Percentiles rank a stretch among this genome's conserved stretches.
phyloP scores from a whole-genome alignment of 2,888 invertebrate genomes.

The Melangyna quadrimaculata region DNA sequence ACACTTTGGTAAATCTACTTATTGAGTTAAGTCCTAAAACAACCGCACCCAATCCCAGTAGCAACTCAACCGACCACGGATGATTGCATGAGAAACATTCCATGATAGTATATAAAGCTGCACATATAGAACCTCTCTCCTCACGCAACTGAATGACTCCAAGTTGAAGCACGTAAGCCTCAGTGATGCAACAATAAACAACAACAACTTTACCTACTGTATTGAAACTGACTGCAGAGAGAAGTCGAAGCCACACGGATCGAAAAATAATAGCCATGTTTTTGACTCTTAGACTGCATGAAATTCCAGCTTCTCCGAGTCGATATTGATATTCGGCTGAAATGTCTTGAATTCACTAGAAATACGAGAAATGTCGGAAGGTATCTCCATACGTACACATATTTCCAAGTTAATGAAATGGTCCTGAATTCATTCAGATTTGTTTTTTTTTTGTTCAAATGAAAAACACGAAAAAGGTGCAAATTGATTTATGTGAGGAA shows the following conservation, averaged over 20 bases:
- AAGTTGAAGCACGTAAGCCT: constrained; percentile 12
- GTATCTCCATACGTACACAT: too few relatives aligned
- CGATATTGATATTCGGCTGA: not conserved
- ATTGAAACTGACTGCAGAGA: not conserved
- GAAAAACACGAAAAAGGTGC: constrained; percentile 15
- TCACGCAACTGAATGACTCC: constrained; percentile 52
- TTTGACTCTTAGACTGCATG: constrained; percentile 46
- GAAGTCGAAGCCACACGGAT: constrained; percentile 21
- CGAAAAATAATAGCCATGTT: not conserved
- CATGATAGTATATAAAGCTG: not conserved
- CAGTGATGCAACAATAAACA: constrained; percentile 31
- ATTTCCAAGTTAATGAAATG: not conserved
- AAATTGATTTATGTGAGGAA: constrained; percentile 6
- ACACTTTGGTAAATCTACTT: constrained; percentile 34
- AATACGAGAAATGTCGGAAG: not conserved
- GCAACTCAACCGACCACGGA: constrained; percentile 5
- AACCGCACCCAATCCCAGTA: not conserved
- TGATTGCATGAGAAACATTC: constrained; percentile 44
- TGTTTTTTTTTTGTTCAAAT: not conserved
- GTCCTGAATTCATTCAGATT: not conserved
- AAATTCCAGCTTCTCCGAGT: constrained; percentile 26
- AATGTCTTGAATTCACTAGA: not conserved
- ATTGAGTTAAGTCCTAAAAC: constrained; percentile 27
- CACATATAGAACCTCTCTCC: not conserved
- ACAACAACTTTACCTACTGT: not conserved